A percentile compares a stretch with the other conserved stretches of the same genome.
Evolutionary conservation across 2,113 vertebrate species (phyloP).

Genomic region (Antechinus flavipes): DNA sequence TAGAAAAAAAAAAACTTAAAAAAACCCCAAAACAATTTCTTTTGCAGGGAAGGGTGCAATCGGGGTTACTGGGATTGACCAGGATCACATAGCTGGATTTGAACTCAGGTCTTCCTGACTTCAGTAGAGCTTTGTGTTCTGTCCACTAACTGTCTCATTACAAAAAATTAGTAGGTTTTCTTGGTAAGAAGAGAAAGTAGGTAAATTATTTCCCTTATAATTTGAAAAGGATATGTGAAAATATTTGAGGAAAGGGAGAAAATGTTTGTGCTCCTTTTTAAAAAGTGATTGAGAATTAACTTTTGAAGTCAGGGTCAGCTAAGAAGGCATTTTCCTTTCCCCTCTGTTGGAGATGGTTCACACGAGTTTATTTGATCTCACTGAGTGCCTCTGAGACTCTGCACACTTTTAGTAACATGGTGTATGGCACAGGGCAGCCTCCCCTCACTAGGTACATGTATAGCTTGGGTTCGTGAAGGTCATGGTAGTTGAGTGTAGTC

Average conservation of each 20-base stretch:
- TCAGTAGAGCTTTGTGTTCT: neutral
- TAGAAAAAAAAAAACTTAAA: neutral
- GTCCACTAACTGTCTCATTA: neutral
- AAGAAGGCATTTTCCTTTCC: neutral
- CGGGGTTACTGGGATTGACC: neutral
- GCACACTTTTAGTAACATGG: neutral
- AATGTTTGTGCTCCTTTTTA: neutral
- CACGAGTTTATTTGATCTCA: conserved; percentile 37
- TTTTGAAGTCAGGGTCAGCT: neutral
- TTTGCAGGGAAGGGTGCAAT: neutral
- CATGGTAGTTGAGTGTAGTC: neutral
- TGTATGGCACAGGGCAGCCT: no score
- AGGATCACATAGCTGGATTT: neutral
- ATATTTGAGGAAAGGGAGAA: conserved; percentile 19
- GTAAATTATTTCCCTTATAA: conserved; percentile 29
- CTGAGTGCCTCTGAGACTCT: neutral
- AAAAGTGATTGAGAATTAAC: neutral
- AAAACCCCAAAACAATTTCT: neutral
- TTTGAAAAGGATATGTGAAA: conserved; percentile 31
- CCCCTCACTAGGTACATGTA: no score
- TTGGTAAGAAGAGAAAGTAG: neutral
- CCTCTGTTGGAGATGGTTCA: neutral
- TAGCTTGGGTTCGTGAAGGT: neutral
- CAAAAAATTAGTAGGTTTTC: neutral
- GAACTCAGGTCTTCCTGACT: neutral